Base-by-base conservation (phyloP, 1,140 invertebrate genomes). In the Bombus terrestris region DNA sequence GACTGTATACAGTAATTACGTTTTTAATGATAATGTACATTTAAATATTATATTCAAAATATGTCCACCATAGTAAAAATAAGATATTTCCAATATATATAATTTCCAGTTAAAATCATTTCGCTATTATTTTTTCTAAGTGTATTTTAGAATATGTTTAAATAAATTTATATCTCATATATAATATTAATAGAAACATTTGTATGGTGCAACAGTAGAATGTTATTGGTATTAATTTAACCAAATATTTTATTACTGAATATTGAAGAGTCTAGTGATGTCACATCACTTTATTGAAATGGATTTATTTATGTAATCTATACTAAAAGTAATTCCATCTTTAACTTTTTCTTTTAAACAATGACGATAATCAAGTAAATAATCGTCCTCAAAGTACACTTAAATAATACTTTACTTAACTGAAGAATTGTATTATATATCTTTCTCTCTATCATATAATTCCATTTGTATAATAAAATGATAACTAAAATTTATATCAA, bases 1-100 rank as follows among this genome's bases (percentile, higher is more conserved):
- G 37, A 15, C 15, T 32, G 22, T 28, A 41, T 41, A 72, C 62
- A 78, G 25, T 66, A 77, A 28, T 59, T 41, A 32, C 1, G 37
- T 32, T 66, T 39, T 3, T 59, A 43, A 25, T 8, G 22, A 72
- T 15, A 39, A 57, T 68, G 18, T 62, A 39, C 22, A 43, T 15
- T 73, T 62, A 81, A 62, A 62, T 18, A 35, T 81, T 28, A 47
- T 62, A 35, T 66, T 41, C 3, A 79, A 68, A 79, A 78, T 78
- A 78, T 62, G 18, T 62, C 4, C 9, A 62, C 0, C 28, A n/a
- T n/a, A 62, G 3, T 62, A 28, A 62, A 62, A 62, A 62, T 62
- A 62, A 53, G 47, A 53, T 62, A 62, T 62, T 62, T 62, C 28
- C 28, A 62, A 53, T 53, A 53, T n/a, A 59, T 59, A 28, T 28